Evolutionary conservation across 2,113 vertebrate species (phyloP).

Genomic region (Spermophilus dauricus): DNA sequence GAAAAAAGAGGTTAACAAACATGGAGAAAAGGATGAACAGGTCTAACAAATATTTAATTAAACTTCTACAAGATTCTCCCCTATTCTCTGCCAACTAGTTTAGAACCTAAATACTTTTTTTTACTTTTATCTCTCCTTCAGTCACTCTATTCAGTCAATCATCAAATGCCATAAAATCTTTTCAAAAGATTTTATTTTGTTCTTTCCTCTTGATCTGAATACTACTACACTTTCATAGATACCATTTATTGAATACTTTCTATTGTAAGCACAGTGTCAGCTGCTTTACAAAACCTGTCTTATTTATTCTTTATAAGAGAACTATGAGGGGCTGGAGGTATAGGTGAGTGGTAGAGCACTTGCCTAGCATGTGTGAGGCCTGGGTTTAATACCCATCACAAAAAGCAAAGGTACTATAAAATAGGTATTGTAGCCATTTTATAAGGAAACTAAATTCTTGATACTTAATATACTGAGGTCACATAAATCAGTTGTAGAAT

Average conservation of each 20-base stretch:
- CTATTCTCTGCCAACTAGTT: not conserved
- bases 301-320: constrained; percentile 8
- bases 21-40: constrained; percentile 30
- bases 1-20: constrained; percentile 19
- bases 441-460: constrained; percentile 12
- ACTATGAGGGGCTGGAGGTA: not conserved
- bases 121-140: not conserved
- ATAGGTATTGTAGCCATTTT: not conserved
- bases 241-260: not conserved
- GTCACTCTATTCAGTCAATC: not conserved
- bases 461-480: not conserved
- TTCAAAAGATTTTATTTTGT: not conserved
- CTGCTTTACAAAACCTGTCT: not conserved
- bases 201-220: constrained; percentile 39
- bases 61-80: not conserved
- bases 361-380: not conserved
- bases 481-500: constrained; percentile 38
- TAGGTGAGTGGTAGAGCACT: not conserved
- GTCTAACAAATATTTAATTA: constrained; percentile 40
- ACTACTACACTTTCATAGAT: not conserved
- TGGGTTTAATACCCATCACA: not conserved
- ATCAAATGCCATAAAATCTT: not conserved
- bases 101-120: not conserved
- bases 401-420: not conserved
- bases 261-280: not conserved